Conservation (phyloP, 2,113 vertebrate genomes). For the Dendrocopos noguchii region DNA sequence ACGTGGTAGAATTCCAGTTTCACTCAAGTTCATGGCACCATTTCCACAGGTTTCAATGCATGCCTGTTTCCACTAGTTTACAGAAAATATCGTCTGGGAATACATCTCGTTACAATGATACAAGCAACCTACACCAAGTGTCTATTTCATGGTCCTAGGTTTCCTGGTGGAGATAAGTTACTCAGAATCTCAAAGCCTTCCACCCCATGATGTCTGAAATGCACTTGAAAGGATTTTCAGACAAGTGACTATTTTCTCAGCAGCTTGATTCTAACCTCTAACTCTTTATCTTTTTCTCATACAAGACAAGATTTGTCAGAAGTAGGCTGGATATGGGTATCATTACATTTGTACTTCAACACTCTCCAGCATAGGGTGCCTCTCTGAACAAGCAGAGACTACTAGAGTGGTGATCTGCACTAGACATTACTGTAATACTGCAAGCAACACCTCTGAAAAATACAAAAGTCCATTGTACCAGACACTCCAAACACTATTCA, state of each 20-base stretch:
- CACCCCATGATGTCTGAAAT: background rate
- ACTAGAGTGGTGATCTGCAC: background rate
- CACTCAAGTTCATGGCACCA: background rate
- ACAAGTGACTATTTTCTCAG: background rate
- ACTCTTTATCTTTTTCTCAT: background rate
- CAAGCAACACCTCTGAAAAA: background rate
- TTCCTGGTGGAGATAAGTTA: background rate
- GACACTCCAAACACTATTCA: background rate
- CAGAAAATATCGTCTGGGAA: background rate
- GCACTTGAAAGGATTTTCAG: background rate
- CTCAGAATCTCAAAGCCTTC: background rate
- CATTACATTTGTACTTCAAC: background rate
- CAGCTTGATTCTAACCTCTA: background rate
- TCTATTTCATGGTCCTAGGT: background rate
- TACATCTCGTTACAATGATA: background rate
- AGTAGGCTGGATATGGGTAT: background rate
- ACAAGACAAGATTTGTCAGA: background rate
- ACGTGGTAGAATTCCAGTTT: background rate
- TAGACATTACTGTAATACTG: background rate
- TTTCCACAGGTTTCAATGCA: background rate
- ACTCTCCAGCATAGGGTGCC: background rate
- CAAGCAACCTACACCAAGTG: background rate
- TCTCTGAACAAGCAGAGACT: background rate
- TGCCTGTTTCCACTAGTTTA: background rate
- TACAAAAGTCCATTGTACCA: background rate